Evolutionary conservation across 2,797 vertebrate species (phyloP), one percentile per base, ranked within the genome.

Genomic region (Amazona finschi): DNA sequence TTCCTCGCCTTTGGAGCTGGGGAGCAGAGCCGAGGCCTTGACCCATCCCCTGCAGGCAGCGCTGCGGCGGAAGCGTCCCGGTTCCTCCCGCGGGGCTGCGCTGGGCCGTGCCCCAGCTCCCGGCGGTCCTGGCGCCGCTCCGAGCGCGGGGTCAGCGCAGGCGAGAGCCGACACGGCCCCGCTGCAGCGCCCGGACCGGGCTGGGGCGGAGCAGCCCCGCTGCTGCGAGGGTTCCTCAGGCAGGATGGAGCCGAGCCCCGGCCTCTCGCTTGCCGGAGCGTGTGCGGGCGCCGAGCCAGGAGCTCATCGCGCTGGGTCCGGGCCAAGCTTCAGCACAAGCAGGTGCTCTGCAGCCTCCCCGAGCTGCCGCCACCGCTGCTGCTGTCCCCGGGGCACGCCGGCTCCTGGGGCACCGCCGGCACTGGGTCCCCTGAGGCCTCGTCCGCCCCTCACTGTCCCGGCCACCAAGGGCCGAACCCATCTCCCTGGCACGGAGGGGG

Each of bases 101-200:
- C 69, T 19, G 64, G 75, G 89, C 38, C 0, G 7, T 1, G 9
- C 7, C 46, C 36, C 57, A 8, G 87, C 43, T 50, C 60, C 71
- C 6, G 7, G 57, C 2, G 5, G 4, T 6, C 24, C 76, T 14
- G 66, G 21, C 6, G 0, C 7, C 2, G 1, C 53, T 58, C 74
- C 8, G 9, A 20, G 74, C 78, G 9, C 6, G 2, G 81, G 62
- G 28, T 70, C 43, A 9, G 70, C 41, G 17, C 39, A 6, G 73
- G 49, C 0, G 11, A 41, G 49, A 1, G 1, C 62, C 19, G 61
- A 6, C 7, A 1, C 5, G 0, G 52, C 53, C 60, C 49, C 15
- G 0, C 38, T 19, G 25, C 49, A 44, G 33, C 2, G 0, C 46
- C 2, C 3, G 16, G 36, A 9, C 50, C 0, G 1, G 3, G 9